Percentiles rank a stretch among this genome's conserved stretches.
Conservation (phyloP, 2,888 invertebrate genomes). For the Athalia cordata region DNA sequence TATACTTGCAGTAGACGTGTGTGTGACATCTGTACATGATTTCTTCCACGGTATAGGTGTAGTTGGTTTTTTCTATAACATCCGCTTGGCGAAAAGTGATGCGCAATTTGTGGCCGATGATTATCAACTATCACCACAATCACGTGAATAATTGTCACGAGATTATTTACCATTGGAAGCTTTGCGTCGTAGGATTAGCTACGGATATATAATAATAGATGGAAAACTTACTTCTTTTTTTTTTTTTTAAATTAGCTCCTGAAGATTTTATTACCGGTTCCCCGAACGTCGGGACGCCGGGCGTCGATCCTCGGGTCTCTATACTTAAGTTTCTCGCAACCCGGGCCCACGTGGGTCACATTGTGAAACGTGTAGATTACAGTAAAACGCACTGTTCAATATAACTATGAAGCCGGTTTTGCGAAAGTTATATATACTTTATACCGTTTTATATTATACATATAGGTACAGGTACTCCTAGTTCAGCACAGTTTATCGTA, state of each 20-base stretch:
- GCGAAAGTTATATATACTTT: not conserved
- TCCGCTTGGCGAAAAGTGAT: not conserved
- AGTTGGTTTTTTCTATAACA: not conserved
- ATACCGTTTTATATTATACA: too few species aligned
- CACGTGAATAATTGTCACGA: not conserved
- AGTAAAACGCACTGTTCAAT: not conserved
- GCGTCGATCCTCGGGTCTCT: not conserved
- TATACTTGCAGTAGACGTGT: not conserved
- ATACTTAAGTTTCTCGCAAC: slow-evolving; percentile 2
- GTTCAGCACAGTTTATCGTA: too few species aligned
- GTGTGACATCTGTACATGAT: too few species aligned
- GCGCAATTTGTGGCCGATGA: too few species aligned
- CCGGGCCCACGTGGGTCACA: slow-evolving; percentile 42
- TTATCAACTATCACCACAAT: too few species aligned
- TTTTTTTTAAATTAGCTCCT: not conserved
- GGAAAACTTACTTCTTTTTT: too few species aligned
- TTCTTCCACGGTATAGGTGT: not conserved
- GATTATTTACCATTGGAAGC: not conserved
- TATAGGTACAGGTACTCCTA: too few species aligned
- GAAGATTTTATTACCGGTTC: not conserved
- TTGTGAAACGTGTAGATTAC: not conserved
- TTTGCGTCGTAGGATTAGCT: too few species aligned
- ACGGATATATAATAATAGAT: not conserved
- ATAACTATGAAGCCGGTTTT: not conserved
- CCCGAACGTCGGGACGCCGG: slow-evolving; percentile 2